Percentiles rank a stretch among this genome's conserved stretches.
Evolutionary conservation across 2,888 invertebrate genomes (phyloP).

Genomic region (Callimorpha dominula): DNA sequence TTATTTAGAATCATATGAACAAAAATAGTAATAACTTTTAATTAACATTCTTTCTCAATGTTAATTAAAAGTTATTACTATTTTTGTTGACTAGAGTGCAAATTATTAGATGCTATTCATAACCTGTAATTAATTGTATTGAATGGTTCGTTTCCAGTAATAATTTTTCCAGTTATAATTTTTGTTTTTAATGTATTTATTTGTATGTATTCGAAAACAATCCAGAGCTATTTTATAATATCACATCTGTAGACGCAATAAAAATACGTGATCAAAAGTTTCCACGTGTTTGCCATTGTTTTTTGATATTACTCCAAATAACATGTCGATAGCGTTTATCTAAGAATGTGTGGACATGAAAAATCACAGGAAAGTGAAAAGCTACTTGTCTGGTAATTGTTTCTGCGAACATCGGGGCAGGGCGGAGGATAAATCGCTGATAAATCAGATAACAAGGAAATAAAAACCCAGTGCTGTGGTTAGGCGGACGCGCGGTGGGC

Average conservation of each 20-base stretch:
- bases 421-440: conserved; percentile 64
- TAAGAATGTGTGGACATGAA: conserved; percentile 33
- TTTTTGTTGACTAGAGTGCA: no score
- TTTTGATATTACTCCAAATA: background rate
- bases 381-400: conserved; percentile 67
- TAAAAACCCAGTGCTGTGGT: conserved; percentile 60
- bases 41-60: no score
- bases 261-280: no score
- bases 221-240: no score
- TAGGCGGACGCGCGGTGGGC: conserved; percentile 28
- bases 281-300: no score
- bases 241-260: no score
- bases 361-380: conserved; percentile 38
- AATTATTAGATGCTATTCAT: background rate
- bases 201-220: no score
- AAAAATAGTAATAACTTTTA: no score
- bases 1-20: no score
- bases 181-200: background rate
- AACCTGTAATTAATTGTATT: background rate
- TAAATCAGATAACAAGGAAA: conserved; percentile 74
- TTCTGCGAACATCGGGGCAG: conserved; percentile 63
- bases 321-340: conserved; percentile 5
- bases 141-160: background rate
- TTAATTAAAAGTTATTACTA: no score
- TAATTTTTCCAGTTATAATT: background rate